Evolutionary conservation across 2,113 vertebrate species (phyloP), one percentile per base, ranked within the genome.

Genomic region (Sapayoa aenigma): DNA sequence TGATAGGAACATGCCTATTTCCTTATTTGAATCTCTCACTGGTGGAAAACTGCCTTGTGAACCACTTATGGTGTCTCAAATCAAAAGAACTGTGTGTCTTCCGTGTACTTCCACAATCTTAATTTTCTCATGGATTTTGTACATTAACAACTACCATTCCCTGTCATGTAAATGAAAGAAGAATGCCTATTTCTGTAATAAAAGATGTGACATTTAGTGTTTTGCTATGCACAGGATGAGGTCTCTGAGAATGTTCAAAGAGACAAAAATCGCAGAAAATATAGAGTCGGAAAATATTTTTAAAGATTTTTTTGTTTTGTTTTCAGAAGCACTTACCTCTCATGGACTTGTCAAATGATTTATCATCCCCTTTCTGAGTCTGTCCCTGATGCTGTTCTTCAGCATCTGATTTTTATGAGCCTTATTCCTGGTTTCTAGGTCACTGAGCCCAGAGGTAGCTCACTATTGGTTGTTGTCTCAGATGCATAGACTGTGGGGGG

Each of bases 381-480:
- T 88, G 71, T 85, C 87, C 63, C 81, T 95, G 77, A 89, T 93
- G 89, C 83, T 97, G 60, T 42, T 97, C 85, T 94, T 91, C 59
- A 93, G 72, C 73, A 87, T 94, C 44, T 93, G 86, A 91, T 92
- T 97, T 97, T 97, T 95, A 93, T 94, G 84, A 96, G 67, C 65
- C 47, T 86, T 91, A 59, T 91, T 81, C n/a, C 75, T 97, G 14
- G 68, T 97, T 97, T 97, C 92, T 94, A 97, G 97, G 96, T 96
- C 96, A 97, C 84, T 19, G 55, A 96, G 55, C 82, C 78, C 39
- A 77, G 82, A 97, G 84, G 95, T 84, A 85, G 91, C 59, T 79
- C 30, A 44, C 90, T 82, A 97, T 46, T 93, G 16, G 58, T 42
- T 92, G 80, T 78, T 87, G 69, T 47, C 58, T 91, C 41, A 69